Conservation (phyloP, 2,113 vertebrate genomes). For the Picathartes gymnocephalus region DNA sequence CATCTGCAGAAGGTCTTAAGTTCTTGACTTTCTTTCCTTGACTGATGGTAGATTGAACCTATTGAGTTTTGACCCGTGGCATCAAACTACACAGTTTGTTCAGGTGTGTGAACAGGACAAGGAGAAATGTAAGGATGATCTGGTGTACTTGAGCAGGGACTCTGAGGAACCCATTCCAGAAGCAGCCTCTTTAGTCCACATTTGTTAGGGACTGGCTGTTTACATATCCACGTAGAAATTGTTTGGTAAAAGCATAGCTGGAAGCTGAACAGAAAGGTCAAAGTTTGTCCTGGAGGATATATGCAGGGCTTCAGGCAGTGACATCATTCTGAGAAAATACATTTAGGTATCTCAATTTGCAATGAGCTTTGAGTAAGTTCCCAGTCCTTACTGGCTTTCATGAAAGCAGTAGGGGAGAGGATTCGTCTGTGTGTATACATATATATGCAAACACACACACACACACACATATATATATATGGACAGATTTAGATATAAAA, state of each 20-base stretch:
- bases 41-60: background rate
- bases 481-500: background rate
- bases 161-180: background rate
- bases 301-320: background rate
- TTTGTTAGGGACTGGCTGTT: background rate
- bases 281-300: background rate
- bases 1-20: background rate
- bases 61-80: background rate
- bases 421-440: fast-evolving
- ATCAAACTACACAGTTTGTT: background rate
- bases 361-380: background rate
- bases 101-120: background rate
- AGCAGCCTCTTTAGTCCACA: background rate
- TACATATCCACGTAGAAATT: background rate
- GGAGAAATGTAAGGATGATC: background rate
- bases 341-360: background rate
- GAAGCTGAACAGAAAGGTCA: background rate
- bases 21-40: background rate
- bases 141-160: background rate
- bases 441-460: background rate
- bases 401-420: background rate
- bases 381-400: background rate
- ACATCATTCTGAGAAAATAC: background rate
- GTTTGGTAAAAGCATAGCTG: background rate
- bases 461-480: background rate